Percentiles rank a stretch among this genome's conserved stretches.
phyloP scores from a whole-genome alignment of 2,888 invertebrate genomes.

The Callyntrura guangdongensis region DNA sequence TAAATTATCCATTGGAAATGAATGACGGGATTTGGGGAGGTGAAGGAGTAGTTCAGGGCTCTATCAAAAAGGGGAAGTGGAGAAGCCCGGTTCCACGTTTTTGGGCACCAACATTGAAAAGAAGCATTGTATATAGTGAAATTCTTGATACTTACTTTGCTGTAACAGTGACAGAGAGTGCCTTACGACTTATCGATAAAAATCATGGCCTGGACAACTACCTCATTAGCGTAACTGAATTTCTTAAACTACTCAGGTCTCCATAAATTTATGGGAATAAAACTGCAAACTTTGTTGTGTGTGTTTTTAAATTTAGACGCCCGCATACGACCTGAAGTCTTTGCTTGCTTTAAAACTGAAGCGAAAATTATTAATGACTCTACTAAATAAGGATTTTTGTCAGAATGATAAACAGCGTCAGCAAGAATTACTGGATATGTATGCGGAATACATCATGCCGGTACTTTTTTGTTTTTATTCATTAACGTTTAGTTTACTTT shows the following conservation, averaged over 20 bases:
- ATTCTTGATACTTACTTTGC: slow-evolving; percentile 94
- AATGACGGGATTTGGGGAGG: slow-evolving; percentile 98
- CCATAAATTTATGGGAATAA: too few species aligned
- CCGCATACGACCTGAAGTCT: slow-evolving; percentile 96
- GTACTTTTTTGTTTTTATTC: slow-evolving; percentile 88
- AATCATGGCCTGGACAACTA: slow-evolving; percentile 98
- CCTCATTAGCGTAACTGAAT: slow-evolving; percentile 93
- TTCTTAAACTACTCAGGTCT: too few species aligned
- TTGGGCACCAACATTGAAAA: slow-evolving; percentile 94
- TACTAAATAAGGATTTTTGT: slow-evolving; percentile 88
- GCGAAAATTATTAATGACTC: slow-evolving; percentile 92
- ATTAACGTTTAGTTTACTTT: neutral
- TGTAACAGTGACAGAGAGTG: slow-evolving; percentile 93
- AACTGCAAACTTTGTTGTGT: too few species aligned
- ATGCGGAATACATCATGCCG: slow-evolving; percentile 92
- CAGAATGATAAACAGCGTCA: slow-evolving; percentile 90
- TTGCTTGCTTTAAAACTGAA: slow-evolving; percentile 94
- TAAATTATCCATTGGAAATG: slow-evolving; percentile 92
- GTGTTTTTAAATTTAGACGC: slow-evolving; percentile 89
- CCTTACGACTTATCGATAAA: slow-evolving; percentile 94
- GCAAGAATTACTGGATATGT: slow-evolving; percentile 91
- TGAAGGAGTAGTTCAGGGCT: slow-evolving; percentile 96
- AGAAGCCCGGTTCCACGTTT: slow-evolving; percentile 92
- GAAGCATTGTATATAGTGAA: slow-evolving; percentile 95
- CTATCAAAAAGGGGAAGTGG: slow-evolving; percentile 89